Evolutionary conservation across 2,113 vertebrate species (phyloP).

Genomic region (Chauna torquata): DNA sequence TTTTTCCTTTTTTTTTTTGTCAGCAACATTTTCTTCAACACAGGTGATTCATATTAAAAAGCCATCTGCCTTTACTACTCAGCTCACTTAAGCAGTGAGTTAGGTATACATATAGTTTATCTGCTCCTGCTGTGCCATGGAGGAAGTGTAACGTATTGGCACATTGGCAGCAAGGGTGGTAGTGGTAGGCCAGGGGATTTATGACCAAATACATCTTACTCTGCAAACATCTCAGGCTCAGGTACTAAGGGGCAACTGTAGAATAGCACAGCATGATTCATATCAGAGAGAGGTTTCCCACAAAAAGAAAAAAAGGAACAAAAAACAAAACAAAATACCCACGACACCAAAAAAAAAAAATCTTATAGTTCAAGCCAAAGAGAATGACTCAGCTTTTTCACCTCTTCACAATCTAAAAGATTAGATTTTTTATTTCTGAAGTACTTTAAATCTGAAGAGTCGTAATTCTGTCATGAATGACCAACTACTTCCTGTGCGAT

Average conservation of each 20-base stretch:
- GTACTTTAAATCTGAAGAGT: neutral
- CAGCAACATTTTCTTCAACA: neutral
- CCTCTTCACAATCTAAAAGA: neutral
- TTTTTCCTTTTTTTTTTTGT: neutral
- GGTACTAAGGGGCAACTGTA: neutral
- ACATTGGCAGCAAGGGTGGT: neutral
- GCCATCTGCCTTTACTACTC: neutral
- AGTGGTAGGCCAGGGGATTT: neutral
- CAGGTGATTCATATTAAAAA: neutral
- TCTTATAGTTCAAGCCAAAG: neutral
- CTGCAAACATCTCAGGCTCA: neutral
- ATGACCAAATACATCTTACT: neutral
- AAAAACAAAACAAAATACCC: neutral
- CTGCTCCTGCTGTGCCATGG: neutral
- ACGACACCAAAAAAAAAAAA: neutral
- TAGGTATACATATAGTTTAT: neutral
- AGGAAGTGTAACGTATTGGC: neutral
- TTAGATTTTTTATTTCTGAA: neutral
- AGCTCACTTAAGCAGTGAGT: neutral
- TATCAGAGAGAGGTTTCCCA: neutral
- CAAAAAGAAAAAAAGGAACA: too few species aligned
- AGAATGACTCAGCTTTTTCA: neutral
- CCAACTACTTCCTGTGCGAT: neutral
- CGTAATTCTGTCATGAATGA: neutral
- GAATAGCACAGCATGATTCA: neutral